Conservation (phyloP, 2,113 vertebrate species). For the Proteles cristata region DNA sequence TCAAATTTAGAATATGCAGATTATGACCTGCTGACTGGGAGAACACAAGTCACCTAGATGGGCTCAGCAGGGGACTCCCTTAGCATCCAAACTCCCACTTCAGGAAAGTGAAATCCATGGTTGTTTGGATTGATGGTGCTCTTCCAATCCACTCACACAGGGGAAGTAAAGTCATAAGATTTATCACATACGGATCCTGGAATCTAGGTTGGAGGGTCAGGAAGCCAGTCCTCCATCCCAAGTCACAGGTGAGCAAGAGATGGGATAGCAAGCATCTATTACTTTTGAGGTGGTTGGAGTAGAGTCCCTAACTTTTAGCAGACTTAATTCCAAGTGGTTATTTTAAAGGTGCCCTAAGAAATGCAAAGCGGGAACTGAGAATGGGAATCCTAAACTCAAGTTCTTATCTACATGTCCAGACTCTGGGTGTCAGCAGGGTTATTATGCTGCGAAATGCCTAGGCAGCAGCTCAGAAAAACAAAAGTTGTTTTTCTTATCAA, state of each 20-base stretch:
- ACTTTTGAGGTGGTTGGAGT: not conserved
- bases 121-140: not conserved
- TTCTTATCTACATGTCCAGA: not conserved
- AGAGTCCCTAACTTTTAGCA: not conserved
- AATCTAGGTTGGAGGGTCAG: not conserved
- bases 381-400: not conserved
- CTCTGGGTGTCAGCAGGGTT: not conserved
- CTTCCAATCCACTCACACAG: not conserved
- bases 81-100: not conserved
- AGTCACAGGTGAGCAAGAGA: not conserved
- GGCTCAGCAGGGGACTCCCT: not conserved
- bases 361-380: not conserved
- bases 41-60: not conserved
- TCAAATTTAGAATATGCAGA: not conserved
- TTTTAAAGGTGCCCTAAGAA: not conserved
- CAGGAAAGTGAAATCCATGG: not conserved
- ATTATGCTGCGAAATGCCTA: not conserved
- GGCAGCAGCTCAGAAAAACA: not conserved
- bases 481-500: not conserved
- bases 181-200: not conserved
- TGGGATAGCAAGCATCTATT: not conserved
- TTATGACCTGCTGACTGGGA: not conserved
- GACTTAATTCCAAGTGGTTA: not conserved
- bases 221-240: not conserved
- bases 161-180: not conserved